Evolutionary conservation across 1,140 invertebrate species (phyloP), one percentile per base, ranked within the genome.

Genomic region (Anthonomus grandis): DNA sequence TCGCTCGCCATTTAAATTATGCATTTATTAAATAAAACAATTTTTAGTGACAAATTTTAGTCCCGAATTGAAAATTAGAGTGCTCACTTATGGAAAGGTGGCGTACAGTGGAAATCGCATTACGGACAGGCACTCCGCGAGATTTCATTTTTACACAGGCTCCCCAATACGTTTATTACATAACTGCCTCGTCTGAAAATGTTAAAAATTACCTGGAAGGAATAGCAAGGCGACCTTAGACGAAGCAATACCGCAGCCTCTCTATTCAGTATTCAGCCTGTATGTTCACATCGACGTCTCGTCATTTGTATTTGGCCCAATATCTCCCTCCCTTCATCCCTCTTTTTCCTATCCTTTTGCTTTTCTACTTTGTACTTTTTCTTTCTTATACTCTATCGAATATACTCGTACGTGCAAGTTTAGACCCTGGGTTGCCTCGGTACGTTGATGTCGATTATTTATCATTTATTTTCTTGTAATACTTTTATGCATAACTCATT

Each of bases 261-360:
- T 46, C 63, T 65, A 42, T 51, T 65, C 60, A 60, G 63, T 65
- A 65, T 65, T 65, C 63, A 65, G 57, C 57, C 53, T 45, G 57
- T 48, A 59, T 53, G 45, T 62, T 64, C 60, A 56, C 63, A 65
- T 65, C 63, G 63, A 65, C 63, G 55, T 57, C 50, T 65, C 63
- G 63, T 65, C 63, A 65, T 65, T 65, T 65, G 63, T 65, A 65
- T 65, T 65, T 65, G 50, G 45, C 60, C 63, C 63, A 65, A 65
- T 65, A 65, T 38, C 60, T 60, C 53, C 57, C 60, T 65, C 63
- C 58, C 36, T 21, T n/a, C n/a, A n/a, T n/a, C n/a, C n/a, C 49
- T 54, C 62, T 54, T 46, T 63, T 57, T 57, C 51, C 60, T 31
- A 59, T 59, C 42, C 51, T 48, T 54, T 55, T 50, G 39, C 58